Base-by-base conservation (phyloP, 2,113 vertebrate species). In the Casuarius casuarius region DNA sequence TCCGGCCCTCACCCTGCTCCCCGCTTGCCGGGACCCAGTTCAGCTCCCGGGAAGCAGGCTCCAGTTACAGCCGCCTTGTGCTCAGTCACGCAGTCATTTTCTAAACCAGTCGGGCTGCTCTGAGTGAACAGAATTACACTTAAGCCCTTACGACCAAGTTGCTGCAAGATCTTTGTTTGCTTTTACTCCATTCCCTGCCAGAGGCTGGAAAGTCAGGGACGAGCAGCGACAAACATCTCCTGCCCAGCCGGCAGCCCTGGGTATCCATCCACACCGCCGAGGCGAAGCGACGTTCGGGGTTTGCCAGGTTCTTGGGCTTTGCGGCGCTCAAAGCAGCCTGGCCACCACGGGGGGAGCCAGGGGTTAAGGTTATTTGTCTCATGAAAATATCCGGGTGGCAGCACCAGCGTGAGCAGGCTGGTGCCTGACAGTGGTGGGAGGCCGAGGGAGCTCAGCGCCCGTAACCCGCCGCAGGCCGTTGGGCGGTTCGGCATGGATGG, bases 51-150 rank as follows among this genome's bases (percentile, higher is more conserved):
- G 16, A 42, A 10, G 42, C 2, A 33, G 25, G 67, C 15, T 93
- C 76, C 42, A 52, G 54, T 93, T 95, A 75, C 71, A 82, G 58
- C 59, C 2, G 0, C 6, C 3, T 29, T 48, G 74, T 83, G 65
- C 76, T 90, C 88, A 49, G 74, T 96, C 87, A 68, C 15, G 51
- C 82, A 81, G 54, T 59, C 92, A 67, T 42, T 94, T 67, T 93
- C 89, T 38, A 92, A 95, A 93, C 93, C 22, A 7, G 75, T 79
- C 73, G 48, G 87, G 48, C 56, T 81, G 81, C 66, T 75, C 63
- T 4, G 22, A 59, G 20, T 12, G 46, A 91, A 68, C 68, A 68
- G 54, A 33, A 46, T 76, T 44, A 49, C 46, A 26, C 3, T 25
- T 75, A 78, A 89, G 59, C 66, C 61, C 66, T 78, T 80, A 48